A percentile compares a stretch with the other conserved stretches of the same genome.
These are phyloP conservation scores for Arothron firmamentum DNA, from an alignment of 2,113 vertebrate genomes.

Conservation along the genomic window DNA sequence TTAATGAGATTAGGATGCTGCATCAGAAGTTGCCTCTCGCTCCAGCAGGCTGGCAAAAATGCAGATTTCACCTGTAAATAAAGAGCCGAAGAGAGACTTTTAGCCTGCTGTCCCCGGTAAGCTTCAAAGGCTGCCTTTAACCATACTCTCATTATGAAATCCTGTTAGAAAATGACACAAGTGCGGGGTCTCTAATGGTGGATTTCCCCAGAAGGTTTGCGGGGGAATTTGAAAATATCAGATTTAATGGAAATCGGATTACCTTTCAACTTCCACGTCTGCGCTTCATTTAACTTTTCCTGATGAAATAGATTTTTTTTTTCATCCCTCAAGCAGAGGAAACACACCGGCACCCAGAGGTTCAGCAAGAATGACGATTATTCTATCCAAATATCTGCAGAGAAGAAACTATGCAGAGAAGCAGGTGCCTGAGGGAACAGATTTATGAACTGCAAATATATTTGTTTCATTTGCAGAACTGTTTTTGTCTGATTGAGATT, in stretches of 20 bases:
- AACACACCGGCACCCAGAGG: slow-evolving; percentile 13
- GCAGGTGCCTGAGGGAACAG: neutral
- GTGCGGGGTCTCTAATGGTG: slow-evolving; percentile 47
- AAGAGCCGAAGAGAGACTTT: slow-evolving; percentile 31
- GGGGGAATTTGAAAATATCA: slow-evolving; percentile 59
- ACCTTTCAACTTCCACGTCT: slow-evolving; percentile 63
- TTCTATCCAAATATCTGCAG: neutral
- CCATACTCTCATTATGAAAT: slow-evolving; percentile 51
- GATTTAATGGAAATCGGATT: slow-evolving; percentile 66
- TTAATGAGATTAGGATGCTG: too few relatives aligned
- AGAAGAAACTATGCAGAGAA: neutral
- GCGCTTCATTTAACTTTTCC: slow-evolving; percentile 43
- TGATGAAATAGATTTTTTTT: slow-evolving; percentile 21
- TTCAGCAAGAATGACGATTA: slow-evolving; percentile 2
- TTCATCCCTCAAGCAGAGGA: slow-evolving; percentile 3
- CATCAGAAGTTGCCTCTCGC: too few relatives aligned
- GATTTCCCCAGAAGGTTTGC: slow-evolving; percentile 44
- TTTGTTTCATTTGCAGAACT: too few relatives aligned
- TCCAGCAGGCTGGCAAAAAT: neutral
- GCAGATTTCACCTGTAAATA: slow-evolving; percentile 1
- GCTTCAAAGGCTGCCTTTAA: slow-evolving; percentile 47
- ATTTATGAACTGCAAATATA: too few relatives aligned
- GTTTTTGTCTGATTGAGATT: too few relatives aligned
- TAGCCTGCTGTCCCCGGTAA: slow-evolving; percentile 22
- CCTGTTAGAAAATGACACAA: slow-evolving; percentile 37